Evolutionary conservation across 2,113 vertebrate genomes (phyloP).

Genomic region (Alligator mississippiensis): DNA sequence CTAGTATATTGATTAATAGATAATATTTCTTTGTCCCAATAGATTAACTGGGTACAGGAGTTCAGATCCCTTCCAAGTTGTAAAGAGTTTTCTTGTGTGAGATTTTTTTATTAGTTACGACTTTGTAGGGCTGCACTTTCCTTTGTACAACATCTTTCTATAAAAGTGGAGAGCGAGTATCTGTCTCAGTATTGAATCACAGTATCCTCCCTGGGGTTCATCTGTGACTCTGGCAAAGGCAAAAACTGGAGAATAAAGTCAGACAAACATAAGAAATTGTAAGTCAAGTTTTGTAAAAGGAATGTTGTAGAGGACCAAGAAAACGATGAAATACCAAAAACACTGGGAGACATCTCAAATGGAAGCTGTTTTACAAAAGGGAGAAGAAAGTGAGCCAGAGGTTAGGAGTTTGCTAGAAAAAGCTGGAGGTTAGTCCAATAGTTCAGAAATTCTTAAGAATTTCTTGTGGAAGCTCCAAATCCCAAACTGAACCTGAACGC

Average conservation of each 20-base stretch:
- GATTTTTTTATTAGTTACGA: background rate
- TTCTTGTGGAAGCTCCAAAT: background rate
- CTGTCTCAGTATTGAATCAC: slow-evolving; percentile 1
- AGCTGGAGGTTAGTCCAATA: background rate
- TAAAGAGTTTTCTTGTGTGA: background rate
- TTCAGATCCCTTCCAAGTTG: slow-evolving; percentile 17
- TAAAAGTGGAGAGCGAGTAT: background rate
- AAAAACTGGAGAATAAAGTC: slow-evolving; percentile 22
- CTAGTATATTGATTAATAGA: slow-evolving; percentile 29
- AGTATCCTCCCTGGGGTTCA: slow-evolving; percentile 15
- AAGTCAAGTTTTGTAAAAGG: slow-evolving; percentile 4
- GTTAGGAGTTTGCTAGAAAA: background rate
- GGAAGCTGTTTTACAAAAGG: background rate
- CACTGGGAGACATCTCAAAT: background rate
- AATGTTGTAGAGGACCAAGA: background rate
- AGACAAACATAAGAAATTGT: slow-evolving; percentile 5
- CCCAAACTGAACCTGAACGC: background rate
- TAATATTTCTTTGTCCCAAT: background rate
- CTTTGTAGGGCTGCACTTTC: background rate
- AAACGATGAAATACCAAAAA: background rate
- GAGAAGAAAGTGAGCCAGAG: background rate
- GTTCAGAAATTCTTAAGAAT: background rate
- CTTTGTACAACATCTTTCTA: background rate
- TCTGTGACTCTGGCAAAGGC: background rate
- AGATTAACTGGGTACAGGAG: background rate